phyloP scores from a whole-genome alignment of 2,888 invertebrate species.

The Sinohyriopsis cumingii region DNA sequence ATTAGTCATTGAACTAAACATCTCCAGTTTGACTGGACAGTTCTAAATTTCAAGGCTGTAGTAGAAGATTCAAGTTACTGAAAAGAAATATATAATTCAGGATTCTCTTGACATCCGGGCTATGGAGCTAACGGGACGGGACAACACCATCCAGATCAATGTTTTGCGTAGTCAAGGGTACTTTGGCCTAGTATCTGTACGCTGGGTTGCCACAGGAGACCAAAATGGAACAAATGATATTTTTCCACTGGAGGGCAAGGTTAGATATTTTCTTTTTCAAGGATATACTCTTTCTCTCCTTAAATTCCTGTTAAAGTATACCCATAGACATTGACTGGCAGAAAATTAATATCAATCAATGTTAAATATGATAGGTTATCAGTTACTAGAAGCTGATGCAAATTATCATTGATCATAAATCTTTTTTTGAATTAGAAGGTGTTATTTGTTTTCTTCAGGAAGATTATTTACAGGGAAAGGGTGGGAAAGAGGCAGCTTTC shows the following conservation, averaged over 20 bases:
- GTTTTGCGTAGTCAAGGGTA: conserved; percentile 58
- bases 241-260: conserved; percentile 60
- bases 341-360: no score
- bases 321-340: no score
- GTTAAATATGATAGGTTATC: no score
- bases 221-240: conserved; percentile 64
- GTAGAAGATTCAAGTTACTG: neutral
- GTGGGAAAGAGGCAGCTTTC: neutral
- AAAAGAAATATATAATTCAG: conserved; percentile 33
- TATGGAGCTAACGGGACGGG: conserved; percentile 52
- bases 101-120: conserved; percentile 56
- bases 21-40: no score
- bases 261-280: conserved; percentile 24
- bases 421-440: no score
- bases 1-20: no score
- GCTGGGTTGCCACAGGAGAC: conserved; percentile 63
- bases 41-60: no score
- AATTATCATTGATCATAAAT: no score
- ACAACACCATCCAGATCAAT: conserved; percentile 57
- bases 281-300: no score
- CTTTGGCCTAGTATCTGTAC: conserved; percentile 61
- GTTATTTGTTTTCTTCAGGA: no score
- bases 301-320: no score
- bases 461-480: neutral
- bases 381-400: no score